phyloP scores from a whole-genome alignment of 2,113 vertebrate species.

The Mormoops blainvillei region DNA sequence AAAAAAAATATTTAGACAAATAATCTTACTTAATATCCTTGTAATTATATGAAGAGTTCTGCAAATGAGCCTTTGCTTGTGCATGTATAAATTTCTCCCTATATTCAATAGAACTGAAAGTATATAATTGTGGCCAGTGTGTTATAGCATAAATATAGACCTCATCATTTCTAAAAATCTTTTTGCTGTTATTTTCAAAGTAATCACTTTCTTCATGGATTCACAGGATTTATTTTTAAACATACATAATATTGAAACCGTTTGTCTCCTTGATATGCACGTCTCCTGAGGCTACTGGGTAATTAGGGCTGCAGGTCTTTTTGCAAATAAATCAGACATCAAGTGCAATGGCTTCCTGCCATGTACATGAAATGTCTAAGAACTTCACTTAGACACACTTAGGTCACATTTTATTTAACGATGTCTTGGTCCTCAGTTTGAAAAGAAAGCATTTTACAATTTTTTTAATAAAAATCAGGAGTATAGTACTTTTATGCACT shows the following conservation, averaged over 20 bases:
- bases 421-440: neutral
- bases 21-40: neutral
- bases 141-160: neutral
- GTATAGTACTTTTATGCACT: neutral
- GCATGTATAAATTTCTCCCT: neutral
- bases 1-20: neutral
- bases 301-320: constrained; percentile 42
- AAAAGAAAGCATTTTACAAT: neutral
- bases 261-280: constrained; percentile 12
- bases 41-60: neutral
- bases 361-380: neutral
- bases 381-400: constrained; percentile 6
- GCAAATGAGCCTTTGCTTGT: neutral
- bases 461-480: neutral
- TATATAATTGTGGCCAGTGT: neutral
- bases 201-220: neutral
- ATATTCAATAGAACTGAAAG: neutral
- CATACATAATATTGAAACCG: constrained; percentile 30
- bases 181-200: neutral
- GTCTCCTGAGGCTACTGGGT: constrained; percentile 4
- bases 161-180: neutral
- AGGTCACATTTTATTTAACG: constrained; percentile 24
- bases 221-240: neutral
- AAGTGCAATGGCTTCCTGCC: constrained; percentile 11
- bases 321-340: constrained; percentile 47